Evolutionary conservation across 2,113 vertebrate genomes (phyloP), one percentile per base, ranked within the genome.

Genomic region (Oryzias woworae): DNA sequence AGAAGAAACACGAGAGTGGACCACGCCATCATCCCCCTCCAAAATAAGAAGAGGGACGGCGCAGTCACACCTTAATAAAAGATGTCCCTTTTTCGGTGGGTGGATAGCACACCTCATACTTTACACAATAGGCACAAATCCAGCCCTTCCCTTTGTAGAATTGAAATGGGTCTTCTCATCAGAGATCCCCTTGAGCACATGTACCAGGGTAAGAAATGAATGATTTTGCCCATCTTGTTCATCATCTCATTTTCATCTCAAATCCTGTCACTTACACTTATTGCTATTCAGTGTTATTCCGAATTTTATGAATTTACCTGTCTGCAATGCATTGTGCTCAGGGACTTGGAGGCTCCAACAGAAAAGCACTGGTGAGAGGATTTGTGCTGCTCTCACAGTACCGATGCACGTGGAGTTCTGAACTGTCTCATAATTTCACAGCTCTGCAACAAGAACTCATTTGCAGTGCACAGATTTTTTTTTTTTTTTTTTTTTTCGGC

Each of bases 11-110:
- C 70, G 57, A 75, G 57, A 61, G 72, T 66, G 28, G 73, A 51
- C 71, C 14, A 20, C 69, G 62, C 46, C 73, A 81, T 80, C 81
- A 82, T 79, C 84, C 36, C 80, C 73, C 67, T 81, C 73, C 77
- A 80, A 84, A 85, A 85, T 82, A 77, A 78, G 72, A 77, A 66
- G 71, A 82, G 75, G 73, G 70, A 81, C 57, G 5, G 58, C 23
- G 53, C 75, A 76, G 69, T 86, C 85, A 82, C 88, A 89, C 84
- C 87, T 86, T 71, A 73, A 85, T 78, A 78, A 83, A 81, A 78
- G 75, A 76, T 51, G 36, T 58, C 62, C 46, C 41, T 70, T 78
- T 75, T 81, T 83, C 64, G 62, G 53, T 50, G 63, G 47, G 69
- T 48, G 51, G 45, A 71, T 73, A 69, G 58, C 36, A 26, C 71